phyloP scores from a whole-genome alignment of 2,113 vertebrate genomes.

The Danio rerio region DNA sequence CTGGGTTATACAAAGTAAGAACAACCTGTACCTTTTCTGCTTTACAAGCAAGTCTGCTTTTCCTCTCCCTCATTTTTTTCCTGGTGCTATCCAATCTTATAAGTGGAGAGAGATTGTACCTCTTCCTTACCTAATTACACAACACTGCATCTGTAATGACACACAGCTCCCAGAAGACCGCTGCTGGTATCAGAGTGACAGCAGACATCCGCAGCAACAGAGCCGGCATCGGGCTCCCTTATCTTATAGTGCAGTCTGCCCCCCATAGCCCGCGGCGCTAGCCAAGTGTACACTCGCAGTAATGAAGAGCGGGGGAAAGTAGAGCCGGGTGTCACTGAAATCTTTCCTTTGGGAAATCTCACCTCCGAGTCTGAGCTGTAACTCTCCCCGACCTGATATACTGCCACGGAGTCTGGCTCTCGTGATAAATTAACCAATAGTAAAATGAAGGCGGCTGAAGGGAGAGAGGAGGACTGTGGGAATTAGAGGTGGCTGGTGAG shows the following conservation, averaged over 20 bases:
- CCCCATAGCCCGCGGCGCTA: conserved; percentile 42
- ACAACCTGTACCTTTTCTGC: conserved; percentile 36
- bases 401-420: conserved; percentile 16
- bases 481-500: conserved; percentile 14
- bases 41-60: conserved; percentile 37
- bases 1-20: conserved; percentile 6
- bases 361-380: conserved; percentile 36
- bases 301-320: conserved; percentile 53
- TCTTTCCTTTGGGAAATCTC: conserved; percentile 54
- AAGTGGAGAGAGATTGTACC: conserved; percentile 33
- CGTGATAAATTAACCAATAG: conserved; percentile 45
- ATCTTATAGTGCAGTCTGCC: conserved; percentile 44
- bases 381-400: conserved; percentile 50
- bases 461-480: not conserved
- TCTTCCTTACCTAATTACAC: conserved; percentile 52
- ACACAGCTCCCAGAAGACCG: conserved; percentile 20
- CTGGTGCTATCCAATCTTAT: conserved; percentile 25
- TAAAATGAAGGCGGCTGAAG: conserved; percentile 48
- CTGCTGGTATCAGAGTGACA: conserved; percentile 19
- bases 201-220: conserved; percentile 31
- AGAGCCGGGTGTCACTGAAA: conserved; percentile 43
- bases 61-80: not conserved
- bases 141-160: conserved; percentile 43
- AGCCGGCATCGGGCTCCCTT: conserved; percentile 31
- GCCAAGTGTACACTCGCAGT: conserved; percentile 39